These are phyloP conservation scores for Tympanuchus pallidicinctus DNA, from an alignment of 2,113 vertebrate genomes.

Conservation along the genomic window DNA sequence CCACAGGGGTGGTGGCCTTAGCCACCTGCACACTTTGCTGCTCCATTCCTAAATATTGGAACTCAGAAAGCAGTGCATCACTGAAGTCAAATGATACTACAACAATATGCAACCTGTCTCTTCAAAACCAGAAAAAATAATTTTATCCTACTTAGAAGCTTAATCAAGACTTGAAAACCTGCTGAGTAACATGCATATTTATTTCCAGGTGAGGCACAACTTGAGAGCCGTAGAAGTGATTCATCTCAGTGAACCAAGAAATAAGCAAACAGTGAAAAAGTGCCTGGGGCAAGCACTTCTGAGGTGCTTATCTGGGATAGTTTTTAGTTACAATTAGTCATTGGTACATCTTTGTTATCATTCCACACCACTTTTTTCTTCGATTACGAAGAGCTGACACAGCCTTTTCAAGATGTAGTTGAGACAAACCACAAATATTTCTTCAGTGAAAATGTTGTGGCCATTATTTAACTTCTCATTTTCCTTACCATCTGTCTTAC, in stretches of 20 bases:
- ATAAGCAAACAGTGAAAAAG: not conserved
- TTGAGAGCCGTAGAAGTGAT: not conserved
- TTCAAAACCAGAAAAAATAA: not conserved
- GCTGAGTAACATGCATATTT: not conserved
- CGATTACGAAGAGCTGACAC: not conserved
- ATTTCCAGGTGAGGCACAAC: not conserved
- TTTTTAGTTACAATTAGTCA: not conserved
- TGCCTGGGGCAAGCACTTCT: not conserved
- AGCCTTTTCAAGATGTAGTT: not conserved
- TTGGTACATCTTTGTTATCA: not conserved
- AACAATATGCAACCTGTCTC: not conserved
- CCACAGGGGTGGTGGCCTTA: not conserved
- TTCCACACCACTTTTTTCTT: not conserved
- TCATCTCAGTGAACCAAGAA: not conserved
- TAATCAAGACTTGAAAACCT: not conserved
- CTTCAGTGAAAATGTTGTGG: not conserved
- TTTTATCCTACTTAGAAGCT: not conserved
- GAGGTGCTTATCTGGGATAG: not conserved
- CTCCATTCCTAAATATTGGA: not conserved
- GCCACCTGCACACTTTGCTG: not conserved
- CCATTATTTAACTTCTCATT: not conserved
- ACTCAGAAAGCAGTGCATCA: not conserved
- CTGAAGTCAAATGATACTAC: not conserved
- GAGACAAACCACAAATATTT: not conserved
- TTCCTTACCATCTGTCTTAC: not conserved